Conservation (phyloP, 2,888 invertebrate genomes). For the Tineola bisselliella region DNA sequence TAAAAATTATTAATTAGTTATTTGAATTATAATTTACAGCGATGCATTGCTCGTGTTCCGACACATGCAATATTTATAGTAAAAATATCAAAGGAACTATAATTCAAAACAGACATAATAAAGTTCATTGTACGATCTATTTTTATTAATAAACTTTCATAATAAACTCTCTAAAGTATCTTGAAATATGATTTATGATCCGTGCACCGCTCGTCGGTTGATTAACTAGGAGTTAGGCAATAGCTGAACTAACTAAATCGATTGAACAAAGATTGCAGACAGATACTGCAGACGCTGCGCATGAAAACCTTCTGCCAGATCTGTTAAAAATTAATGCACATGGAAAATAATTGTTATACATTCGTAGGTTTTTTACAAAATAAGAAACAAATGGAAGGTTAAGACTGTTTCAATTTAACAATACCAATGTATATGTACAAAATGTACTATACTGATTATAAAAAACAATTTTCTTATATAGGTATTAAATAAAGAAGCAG, state of each 20-base stretch:
- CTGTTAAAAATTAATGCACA: neutral
- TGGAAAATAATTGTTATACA: too few species aligned
- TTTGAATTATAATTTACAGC: too few species aligned
- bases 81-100: neutral
- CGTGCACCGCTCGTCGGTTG: neutral
- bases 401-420: too few species aligned
- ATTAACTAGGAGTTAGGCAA: neutral
- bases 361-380: too few species aligned
- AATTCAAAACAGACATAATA: neutral
- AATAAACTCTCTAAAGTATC: neutral
- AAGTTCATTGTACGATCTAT: neutral
- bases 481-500: too few species aligned
- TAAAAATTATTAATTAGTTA: too few species aligned
- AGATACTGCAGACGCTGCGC: neutral
- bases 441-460: too few species aligned
- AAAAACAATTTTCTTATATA: too few species aligned
- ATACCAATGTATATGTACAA: too few species aligned
- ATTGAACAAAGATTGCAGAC: neutral
- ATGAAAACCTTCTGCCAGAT: neutral
- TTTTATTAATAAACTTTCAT: neutral
- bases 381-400: too few species aligned
- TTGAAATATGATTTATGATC: neutral
- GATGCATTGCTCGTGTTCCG: too few species aligned
- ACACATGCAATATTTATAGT: too few species aligned
- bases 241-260: neutral